A percentile compares a stretch with the other conserved stretches of the same genome.
These are phyloP conservation scores for Sebastes flavidus DNA, from an alignment of 2,797 vertebrate genomes.

Conservation along the genomic window DNA sequence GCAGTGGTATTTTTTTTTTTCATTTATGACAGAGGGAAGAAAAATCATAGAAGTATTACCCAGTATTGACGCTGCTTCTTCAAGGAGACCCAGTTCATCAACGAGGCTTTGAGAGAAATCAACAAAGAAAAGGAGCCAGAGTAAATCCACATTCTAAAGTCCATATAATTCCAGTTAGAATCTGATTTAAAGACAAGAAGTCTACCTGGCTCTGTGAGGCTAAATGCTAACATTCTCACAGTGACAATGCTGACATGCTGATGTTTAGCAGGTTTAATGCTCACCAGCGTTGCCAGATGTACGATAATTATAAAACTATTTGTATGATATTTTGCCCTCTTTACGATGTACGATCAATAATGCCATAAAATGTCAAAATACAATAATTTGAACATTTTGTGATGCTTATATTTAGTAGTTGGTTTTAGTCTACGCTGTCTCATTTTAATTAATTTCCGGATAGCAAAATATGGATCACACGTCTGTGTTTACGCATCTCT, in stretches of 20 bases:
- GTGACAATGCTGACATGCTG: not conserved
- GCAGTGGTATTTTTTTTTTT: not conserved
- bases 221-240: not conserved
- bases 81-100: constrained; percentile 82
- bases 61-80: constrained; percentile 84
- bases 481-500: too few species aligned
- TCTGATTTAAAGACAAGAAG: not conserved
- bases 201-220: not conserved
- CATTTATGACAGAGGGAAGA: not conserved
- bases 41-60: constrained; percentile 59
- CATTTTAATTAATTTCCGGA: too few species aligned
- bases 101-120: constrained; percentile 61
- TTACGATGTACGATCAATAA: too few species aligned
- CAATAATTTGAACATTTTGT: too few species aligned
- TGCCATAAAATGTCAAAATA: too few species aligned
- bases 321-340: too few species aligned
- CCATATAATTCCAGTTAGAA: not conserved
- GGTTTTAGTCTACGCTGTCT: too few species aligned
- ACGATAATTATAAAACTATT: too few species aligned
- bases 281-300: too few species aligned
- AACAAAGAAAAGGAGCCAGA: not conserved
- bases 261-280: not conserved
- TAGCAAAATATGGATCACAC: too few species aligned
- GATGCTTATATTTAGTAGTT: too few species aligned
- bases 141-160: not conserved